Base-by-base conservation (phyloP, 2,113 vertebrate species). In the Pangasianodon gigas region DNA sequence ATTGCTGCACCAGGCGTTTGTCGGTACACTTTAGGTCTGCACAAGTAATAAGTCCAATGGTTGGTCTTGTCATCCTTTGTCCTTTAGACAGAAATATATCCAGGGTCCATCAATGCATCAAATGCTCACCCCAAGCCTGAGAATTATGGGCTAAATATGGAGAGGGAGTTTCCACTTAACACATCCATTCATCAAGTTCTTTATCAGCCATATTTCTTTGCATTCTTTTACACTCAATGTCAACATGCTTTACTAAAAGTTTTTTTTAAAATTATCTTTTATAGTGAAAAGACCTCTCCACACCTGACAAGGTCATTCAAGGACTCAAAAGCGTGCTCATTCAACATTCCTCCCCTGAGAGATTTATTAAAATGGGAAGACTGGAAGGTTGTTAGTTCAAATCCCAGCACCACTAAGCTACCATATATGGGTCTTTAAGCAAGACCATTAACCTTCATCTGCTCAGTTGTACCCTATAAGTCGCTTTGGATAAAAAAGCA, bases 281-380 rank as follows among this genome's bases (percentile, higher is more conserved):
- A 87, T 84, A 62, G n/a, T 84, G 87, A 92, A 88, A 90, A 54
- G 48, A 41, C 48, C 65, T 89, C 41, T 77, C 67, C 56, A 54
- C 67, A 90, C 51, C 89, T 85, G 90, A 89, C 37, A 52, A 80
- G 46, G 86, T 62, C 62, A 92, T 92, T 86, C 74, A 91, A 90
- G 46, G 88, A 91, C 52, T 79, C 21, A 46, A 79, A 46, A 65
- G n/a, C 71, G 2, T 84, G 51, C 48, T 56, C 2, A 24, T 79
- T 92, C 56, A 85, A 87, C 79, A 65, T 69, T 75, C 87, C 79
- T 85, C 81, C 91, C 58, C 9, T 84, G 32, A n/a, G 79, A 88
- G 87, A 88, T 85, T 77, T 80, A 56, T 46, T 67, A 37, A 75
- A 62, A 84, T 4, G 0, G 16, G 44, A 51, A 83, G 16, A 77